Percentiles rank a stretch among this genome's conserved stretches.
phyloP scores from a whole-genome alignment of 2,113 vertebrate species.

The Hemiprocne comata region DNA sequence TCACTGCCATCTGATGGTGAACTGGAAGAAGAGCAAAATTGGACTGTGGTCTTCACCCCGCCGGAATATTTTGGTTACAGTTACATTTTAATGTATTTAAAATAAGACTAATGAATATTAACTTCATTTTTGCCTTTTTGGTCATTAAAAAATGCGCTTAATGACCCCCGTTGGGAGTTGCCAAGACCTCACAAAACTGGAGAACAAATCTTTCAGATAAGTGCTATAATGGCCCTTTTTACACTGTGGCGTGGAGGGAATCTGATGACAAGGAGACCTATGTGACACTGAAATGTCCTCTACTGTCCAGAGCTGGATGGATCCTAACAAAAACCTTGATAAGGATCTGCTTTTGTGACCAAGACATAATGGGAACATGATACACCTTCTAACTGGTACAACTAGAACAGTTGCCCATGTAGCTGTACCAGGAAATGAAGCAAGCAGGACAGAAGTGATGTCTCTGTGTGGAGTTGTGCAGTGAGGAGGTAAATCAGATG shows the following conservation, averaged over 20 bases:
- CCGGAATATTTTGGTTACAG: background rate
- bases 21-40: background rate
- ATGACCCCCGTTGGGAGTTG: background rate
- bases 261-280: background rate
- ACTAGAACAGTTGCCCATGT: background rate
- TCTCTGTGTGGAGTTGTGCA: background rate
- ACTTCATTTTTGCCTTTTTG: background rate
- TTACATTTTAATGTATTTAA: background rate
- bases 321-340: background rate
- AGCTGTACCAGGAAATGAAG: background rate
- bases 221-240: background rate
- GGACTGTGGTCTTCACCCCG: background rate
- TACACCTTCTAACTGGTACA: background rate
- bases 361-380: background rate
- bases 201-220: background rate
- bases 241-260: background rate
- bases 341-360: background rate
- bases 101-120: background rate
- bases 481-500: background rate
- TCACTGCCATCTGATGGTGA: constrained; percentile 53
- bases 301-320: background rate
- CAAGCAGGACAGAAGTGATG: background rate
- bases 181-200: background rate
- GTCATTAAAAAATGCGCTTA: background rate
- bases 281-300: background rate